Percentiles rank a stretch among this genome's conserved stretches.
Evolutionary conservation across 1,140 invertebrate genomes (phyloP).

Genomic region (Mizuhopecten yessoensis): DNA sequence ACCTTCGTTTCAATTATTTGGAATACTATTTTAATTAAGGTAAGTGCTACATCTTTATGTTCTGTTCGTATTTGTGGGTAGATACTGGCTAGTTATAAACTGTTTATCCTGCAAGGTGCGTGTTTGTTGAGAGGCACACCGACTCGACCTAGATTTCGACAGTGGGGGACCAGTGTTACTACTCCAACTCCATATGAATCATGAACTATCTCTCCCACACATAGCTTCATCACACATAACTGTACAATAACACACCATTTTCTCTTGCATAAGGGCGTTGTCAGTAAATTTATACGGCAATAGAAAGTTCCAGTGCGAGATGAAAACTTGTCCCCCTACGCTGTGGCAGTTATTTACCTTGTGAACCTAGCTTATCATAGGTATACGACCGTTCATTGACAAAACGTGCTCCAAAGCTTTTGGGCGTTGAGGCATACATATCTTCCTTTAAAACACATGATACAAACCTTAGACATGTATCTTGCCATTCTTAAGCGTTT

Average conservation of each 20-base stretch:
- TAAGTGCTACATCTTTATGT: neutral
- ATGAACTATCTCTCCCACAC: conserved; percentile 20
- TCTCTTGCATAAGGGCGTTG: conserved; percentile 14
- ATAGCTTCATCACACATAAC: neutral
- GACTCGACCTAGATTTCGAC: conserved; percentile 29
- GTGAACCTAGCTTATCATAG: neutral
- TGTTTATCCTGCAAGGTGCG: conserved; percentile 16
- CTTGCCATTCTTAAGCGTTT: neutral
- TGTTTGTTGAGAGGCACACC: neutral
- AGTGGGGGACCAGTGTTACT: conserved; percentile 20
- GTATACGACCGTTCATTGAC: neutral
- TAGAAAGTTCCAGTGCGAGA: neutral
- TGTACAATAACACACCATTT: neutral
- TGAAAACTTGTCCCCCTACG: neutral
- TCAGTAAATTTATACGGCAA: neutral
- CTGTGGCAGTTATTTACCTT: neutral
- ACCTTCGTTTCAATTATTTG: conserved; percentile 1
- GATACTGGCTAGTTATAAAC: neutral
- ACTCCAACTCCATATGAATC: neutral
- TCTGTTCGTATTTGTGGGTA: neutral
- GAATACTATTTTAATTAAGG: conserved; percentile 36
- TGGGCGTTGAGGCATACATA: neutral
- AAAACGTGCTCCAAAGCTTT: neutral
- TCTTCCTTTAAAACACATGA: neutral
- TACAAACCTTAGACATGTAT: neutral